Base-by-base conservation (phyloP, 1,140 invertebrate species). In the Zaprionus kolodkinae region DNA sequence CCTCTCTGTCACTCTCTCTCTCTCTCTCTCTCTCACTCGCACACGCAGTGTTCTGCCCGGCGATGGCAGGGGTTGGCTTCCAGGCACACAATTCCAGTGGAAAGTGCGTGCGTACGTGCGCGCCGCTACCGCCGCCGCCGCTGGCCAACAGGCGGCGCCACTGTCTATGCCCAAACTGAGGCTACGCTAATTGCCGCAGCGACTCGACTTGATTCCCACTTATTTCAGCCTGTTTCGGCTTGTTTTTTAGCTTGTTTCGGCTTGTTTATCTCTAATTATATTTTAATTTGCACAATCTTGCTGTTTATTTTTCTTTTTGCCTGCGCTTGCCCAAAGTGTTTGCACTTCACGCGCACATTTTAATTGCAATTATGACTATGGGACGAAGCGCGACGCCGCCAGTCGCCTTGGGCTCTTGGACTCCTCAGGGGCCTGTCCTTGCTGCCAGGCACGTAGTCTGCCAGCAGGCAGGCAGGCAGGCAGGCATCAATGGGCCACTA, bases 211-310 rank as follows among this genome's bases (percentile, higher is more conserved):
- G 72, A 50, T 45, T 6, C 13, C 40, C n/a, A 35, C 72, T 63
- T 70, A 52, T 64, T 59, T 70, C 59, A 38, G 25, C 63, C 83
- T 87, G 84, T 87, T 87, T 91, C 59, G 45, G 25, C 63, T 87
- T 87, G 84, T 87, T 87, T 87, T 87, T 91, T 2, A 21, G 21
- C 21, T 21, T 21, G 59, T 64, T 59, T 70, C 59, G 45, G 25
- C 63, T 87, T 87, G 84, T 87, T 87, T 91, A 78, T 86, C 88
- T 91, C 88, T 91, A 91, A 91, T 91, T 91, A 91, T 88, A 88
- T 82, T 88, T 91, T 91, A 91, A 91, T 91, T 91, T 88, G 85
- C 69, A 50, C 85, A 85, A 79, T 67, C 45, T 69, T 74, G 56
- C 50, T 67, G 57, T 66, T 72, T 70, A 64, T 71, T 68, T 64